Evolutionary conservation across 2,113 vertebrate genomes (phyloP).

Genomic region (Craseonycteris thonglongyai): DNA sequence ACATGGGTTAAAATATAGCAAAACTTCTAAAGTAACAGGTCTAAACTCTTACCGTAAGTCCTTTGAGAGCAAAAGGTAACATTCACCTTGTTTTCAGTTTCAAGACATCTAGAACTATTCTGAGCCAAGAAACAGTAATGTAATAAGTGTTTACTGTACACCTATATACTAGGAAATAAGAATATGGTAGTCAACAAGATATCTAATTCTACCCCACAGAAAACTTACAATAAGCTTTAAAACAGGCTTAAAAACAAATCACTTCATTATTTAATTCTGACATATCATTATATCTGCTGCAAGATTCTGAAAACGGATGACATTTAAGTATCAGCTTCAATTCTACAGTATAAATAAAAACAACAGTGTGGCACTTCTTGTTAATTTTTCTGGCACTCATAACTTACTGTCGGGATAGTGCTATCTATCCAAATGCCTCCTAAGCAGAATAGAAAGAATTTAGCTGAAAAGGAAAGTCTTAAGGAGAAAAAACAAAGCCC

Average conservation of each 20-base stretch:
- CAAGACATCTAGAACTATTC: neutral
- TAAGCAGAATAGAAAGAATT: conserved; percentile 13
- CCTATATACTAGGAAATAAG: neutral
- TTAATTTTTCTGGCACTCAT: neutral
- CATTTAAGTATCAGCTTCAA: neutral
- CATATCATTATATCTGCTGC: neutral
- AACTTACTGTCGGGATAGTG: neutral
- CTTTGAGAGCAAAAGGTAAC: neutral
- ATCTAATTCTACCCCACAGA: neutral
- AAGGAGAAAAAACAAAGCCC: neutral
- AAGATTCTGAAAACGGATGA: neutral
- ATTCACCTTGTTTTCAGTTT: neutral
- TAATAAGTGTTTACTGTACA: neutral
- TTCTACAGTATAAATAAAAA: conserved; percentile 12
- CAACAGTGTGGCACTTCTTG: neutral
- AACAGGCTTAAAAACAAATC: no score
- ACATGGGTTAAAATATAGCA: neutral
- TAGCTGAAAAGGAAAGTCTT: neutral
- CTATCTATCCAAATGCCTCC: neutral
- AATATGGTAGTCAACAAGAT: neutral
- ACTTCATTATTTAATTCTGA: neutral
- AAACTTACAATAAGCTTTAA: neutral
- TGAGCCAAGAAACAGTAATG: neutral
- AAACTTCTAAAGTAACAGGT: neutral
- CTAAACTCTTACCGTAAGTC: neutral